phyloP scores from a whole-genome alignment of 2,797 vertebrate species.

The Parotocinclus haroldoi region DNA sequence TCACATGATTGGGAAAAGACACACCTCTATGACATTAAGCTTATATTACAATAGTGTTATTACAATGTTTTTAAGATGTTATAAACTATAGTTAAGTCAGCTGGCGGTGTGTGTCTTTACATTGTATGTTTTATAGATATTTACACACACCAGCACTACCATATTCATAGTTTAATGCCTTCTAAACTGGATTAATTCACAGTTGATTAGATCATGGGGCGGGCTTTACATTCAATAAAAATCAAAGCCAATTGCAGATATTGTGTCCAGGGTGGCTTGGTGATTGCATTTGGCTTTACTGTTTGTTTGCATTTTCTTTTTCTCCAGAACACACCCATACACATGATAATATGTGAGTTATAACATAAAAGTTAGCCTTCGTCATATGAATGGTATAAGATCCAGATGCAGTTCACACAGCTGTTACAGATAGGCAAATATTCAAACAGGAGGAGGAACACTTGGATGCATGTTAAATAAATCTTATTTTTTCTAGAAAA shows the following conservation, averaged over 20 bases:
- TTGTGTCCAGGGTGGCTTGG: too few species aligned
- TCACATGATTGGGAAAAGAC: too few species aligned
- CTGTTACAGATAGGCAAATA: conserved; percentile 2
- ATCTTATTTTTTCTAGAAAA: conserved; percentile 42
- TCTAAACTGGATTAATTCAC: too few species aligned
- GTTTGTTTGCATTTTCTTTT: conserved; percentile 2
- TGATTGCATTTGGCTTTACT: background rate
- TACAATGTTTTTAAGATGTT: conserved; percentile 1
- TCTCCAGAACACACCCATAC: background rate
- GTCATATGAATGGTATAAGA: background rate
- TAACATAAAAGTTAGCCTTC: background rate
- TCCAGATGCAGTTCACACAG: background rate
- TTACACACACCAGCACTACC: too few species aligned
- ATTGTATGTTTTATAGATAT: too few species aligned
- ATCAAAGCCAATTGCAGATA: too few species aligned
- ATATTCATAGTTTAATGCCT: too few species aligned
- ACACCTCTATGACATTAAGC: too few species aligned
- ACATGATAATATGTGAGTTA: background rate
- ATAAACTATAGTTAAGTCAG: conserved; percentile 9
- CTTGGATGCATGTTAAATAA: conserved; percentile 42
- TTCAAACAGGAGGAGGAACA: conserved; percentile 4
- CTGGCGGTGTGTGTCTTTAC: background rate
- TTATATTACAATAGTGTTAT: too few species aligned
- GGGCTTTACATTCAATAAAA: too few species aligned
- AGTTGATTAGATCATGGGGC: too few species aligned